Conservation (phyloP, 2,888 invertebrate genomes). For the Synergus japonicus region DNA sequence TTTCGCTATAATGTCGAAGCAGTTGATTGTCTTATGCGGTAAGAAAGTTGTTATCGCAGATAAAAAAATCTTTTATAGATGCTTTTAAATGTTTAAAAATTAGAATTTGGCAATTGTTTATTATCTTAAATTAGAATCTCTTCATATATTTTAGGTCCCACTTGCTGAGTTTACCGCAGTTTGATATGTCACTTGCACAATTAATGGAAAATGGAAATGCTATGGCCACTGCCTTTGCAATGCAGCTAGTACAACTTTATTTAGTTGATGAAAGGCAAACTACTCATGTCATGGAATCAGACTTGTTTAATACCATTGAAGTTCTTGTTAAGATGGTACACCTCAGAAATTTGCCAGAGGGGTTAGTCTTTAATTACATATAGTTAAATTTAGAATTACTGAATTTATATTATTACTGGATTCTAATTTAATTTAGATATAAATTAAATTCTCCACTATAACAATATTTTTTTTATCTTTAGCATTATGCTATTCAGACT, state of each 20-base stretch:
- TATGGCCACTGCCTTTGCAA: constrained; percentile 92
- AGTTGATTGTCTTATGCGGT: constrained; percentile 89
- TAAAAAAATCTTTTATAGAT: not conserved
- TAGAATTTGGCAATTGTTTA: not conserved
- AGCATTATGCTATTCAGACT: constrained; percentile 78
- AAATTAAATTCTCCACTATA: not conserved
- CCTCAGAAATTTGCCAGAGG: constrained; percentile 88
- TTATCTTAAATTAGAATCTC: no score
- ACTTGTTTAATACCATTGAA: constrained; percentile 93
- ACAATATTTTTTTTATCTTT: not conserved
- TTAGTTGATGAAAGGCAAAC: constrained; percentile 90
- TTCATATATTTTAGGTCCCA: constrained; percentile 75
- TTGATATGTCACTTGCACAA: constrained; percentile 90
- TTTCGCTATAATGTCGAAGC: constrained; percentile 94
- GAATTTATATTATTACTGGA: not conserved
- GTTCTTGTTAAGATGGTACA: constrained; percentile 87
- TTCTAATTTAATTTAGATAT: not conserved
- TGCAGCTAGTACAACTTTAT: constrained; percentile 93
- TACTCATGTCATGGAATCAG: constrained; percentile 88
- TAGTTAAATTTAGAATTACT: not conserved
- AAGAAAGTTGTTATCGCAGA: not conserved
- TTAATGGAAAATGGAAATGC: constrained; percentile 92
- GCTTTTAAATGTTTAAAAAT: not conserved
- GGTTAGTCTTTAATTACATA: constrained; percentile 76
- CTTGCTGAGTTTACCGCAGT: constrained; percentile 82